A percentile compares a stretch with the other conserved stretches of the same genome.
phyloP scores from a whole-genome alignment of 2,888 invertebrate genomes.

The Lasius fuliginosus region DNA sequence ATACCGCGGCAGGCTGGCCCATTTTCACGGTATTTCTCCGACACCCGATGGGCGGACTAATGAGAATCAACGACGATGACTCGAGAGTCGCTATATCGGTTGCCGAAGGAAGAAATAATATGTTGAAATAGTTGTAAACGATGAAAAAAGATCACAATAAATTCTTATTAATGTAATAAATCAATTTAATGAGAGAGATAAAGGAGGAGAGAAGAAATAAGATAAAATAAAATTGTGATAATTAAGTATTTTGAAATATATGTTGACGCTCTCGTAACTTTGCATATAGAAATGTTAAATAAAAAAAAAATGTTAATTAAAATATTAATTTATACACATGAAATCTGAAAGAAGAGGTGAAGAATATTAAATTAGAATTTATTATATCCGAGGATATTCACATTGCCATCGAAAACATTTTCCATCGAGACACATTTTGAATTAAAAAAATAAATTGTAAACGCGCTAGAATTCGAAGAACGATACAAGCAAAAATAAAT shows the following conservation, averaged over 20 bases:
- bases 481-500: slow-evolving; percentile 22
- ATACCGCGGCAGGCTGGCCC: slow-evolving; percentile 56
- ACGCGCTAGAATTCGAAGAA: slow-evolving; percentile 27
- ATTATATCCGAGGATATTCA: neutral
- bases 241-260: neutral
- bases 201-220: neutral
- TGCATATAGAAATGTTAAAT: neutral
- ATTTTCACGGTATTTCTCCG: slow-evolving; percentile 68
- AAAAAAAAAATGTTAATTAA: neutral
- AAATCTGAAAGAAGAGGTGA: neutral
- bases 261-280: neutral
- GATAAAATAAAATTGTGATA: neutral
- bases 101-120: slow-evolving; percentile 41
- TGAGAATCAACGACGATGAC: slow-evolving; percentile 52
- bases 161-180: slow-evolving; percentile 1
- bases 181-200: neutral
- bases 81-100: slow-evolving; percentile 12
- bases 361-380: slow-evolving; percentile 4
- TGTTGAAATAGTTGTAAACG: neutral
- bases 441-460: slow-evolving; percentile 30
- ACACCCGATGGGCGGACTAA: slow-evolving; percentile 52
- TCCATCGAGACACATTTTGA: neutral
- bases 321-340: neutral
- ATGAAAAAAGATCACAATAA: slow-evolving; percentile 6
- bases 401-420: neutral